phyloP scores from a whole-genome alignment of 2,113 vertebrate genomes.

The Lycaon pictus region DNA sequence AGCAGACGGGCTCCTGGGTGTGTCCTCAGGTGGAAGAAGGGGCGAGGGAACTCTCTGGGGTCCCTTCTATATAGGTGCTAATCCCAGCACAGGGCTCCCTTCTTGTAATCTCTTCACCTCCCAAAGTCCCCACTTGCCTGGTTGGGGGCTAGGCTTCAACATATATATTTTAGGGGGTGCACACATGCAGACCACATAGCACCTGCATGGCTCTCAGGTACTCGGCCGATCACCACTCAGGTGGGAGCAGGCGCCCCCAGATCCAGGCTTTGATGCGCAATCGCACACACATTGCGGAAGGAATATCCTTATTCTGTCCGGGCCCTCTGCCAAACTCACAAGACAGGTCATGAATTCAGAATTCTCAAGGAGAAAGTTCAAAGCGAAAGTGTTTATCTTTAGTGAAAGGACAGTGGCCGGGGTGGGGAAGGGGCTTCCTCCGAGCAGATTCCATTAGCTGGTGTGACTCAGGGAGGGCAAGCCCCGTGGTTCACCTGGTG shows the following conservation, averaged over 20 bases:
- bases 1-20: neutral
- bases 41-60: neutral
- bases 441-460: neutral
- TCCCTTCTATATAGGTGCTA: neutral
- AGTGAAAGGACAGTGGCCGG: neutral
- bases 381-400: neutral
- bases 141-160: too few relatives aligned
- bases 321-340: neutral
- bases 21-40: neutral
- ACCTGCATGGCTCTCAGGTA: neutral
- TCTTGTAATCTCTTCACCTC: neutral
- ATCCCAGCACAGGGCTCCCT: neutral
- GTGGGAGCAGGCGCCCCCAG: neutral
- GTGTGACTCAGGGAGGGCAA: neutral
- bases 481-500: neutral
- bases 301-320: neutral
- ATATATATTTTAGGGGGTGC: neutral
- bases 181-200: neutral
- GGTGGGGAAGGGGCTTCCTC: neutral
- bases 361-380: neutral
- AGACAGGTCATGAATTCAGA: neutral
- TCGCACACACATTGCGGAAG: neutral
- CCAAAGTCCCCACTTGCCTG: neutral
- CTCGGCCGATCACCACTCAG: neutral
- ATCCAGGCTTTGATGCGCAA: too few relatives aligned